Evolutionary conservation across 2,888 invertebrate genomes (phyloP), one percentile per base, ranked within the genome.

Genomic region (Cryptocephalus moraei): DNA sequence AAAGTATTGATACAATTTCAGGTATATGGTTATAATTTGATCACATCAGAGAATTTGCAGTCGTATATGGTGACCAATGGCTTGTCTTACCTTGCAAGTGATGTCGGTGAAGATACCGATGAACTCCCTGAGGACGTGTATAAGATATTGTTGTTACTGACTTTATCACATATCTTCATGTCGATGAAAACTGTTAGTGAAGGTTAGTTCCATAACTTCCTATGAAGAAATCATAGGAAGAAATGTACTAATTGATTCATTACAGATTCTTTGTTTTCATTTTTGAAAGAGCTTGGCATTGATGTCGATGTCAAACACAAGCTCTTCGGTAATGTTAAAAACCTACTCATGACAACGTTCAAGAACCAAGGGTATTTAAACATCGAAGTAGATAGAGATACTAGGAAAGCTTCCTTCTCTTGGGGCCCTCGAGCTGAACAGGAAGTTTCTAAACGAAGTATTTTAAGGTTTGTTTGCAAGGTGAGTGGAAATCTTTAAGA

Each of bases 101-200:
- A 22, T 22, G 6, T 22, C 22, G 6, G 6, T 22, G 22, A 22
- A 22, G 22, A 22, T 22, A 2, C 6, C 3, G 22, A 55, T 43
- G 52, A 57, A 14, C 34, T 47, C 33, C 60, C 56, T 32, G 49
- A 55, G 46, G 60, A 62, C 57, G 46, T 48, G 39, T 43, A 57
- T 31, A 61, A 57, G 52, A 52, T 64, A 13, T 45, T 64, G 11
- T 44, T 60, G 22, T 48, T 64, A 47, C 52, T 64, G 10, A 52
- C 62, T 50, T 51, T 64, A 43, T 54, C 56, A 11, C 64, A 64
- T 48, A 58, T 64, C 47, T 62, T 58, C 47, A 64, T 64, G 64
- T 54, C 57, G 0, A 55, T 57, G 40, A 50, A 49, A 46, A 33
- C 41, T 33, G 59, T 60, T n/a, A 47, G 53, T 43, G 63, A 64